Evolutionary conservation across 2,113 vertebrate genomes (phyloP).

Genomic region (Xiphophorus maculatus): DNA sequence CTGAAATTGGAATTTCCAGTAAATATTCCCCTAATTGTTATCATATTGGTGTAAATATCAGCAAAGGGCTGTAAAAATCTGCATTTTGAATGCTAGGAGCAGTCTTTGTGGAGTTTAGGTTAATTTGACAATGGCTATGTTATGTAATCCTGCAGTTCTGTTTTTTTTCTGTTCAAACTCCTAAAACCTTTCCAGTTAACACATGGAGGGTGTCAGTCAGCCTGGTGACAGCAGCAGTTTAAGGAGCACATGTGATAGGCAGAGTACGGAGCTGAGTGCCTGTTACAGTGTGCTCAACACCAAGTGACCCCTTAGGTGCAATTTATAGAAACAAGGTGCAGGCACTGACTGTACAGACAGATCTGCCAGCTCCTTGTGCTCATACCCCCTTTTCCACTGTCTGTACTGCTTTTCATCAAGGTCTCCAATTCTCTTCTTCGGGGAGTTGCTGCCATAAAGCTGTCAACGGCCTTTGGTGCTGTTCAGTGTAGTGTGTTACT

Average conservation of each 20-base stretch:
- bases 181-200: background rate
- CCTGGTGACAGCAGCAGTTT: slow-evolving; percentile 53
- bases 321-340: slow-evolving; percentile 81
- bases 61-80: background rate
- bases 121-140: background rate
- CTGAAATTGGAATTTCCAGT: background rate
- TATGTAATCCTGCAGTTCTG: background rate
- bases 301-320: slow-evolving; percentile 77
- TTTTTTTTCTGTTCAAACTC: background rate
- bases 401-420: slow-evolving; percentile 6
- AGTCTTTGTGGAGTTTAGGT: background rate
- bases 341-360: slow-evolving; percentile 64
- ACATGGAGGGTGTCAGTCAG: slow-evolving; percentile 34
- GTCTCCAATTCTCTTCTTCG: background rate
- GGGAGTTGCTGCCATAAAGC: slow-evolving; percentile 11
- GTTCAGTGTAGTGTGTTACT: background rate
- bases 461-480: background rate
- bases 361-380: slow-evolving; percentile 51
- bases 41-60: background rate
- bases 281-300: slow-evolving; percentile 74
- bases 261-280: slow-evolving; percentile 22
- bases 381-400: slow-evolving; percentile 11
- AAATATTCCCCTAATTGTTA: background rate
- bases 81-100: background rate
- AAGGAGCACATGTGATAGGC: slow-evolving; percentile 59